Evolutionary conservation across 2,888 invertebrate genomes (phyloP).

Genomic region (Camptogramma bilineatum): DNA sequence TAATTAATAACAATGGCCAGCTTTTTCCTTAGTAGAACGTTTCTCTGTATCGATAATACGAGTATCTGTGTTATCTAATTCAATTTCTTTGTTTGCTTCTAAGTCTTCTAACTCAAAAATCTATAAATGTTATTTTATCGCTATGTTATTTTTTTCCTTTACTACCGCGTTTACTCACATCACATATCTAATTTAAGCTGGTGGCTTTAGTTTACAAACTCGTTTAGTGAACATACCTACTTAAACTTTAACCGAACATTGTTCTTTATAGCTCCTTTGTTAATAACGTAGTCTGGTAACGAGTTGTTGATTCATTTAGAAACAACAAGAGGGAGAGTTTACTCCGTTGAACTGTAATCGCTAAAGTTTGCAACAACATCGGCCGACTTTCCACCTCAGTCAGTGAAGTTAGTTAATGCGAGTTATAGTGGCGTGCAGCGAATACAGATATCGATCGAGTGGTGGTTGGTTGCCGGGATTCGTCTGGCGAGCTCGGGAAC

Average conservation of each 20-base stretch:
- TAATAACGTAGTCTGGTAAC: slow-evolving; percentile 48
- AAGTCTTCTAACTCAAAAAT: slow-evolving; percentile 19
- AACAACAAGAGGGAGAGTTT: slow-evolving; percentile 66
- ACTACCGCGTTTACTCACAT: background rate
- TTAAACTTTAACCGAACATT: slow-evolving; percentile 27
- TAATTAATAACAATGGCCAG: slow-evolving; percentile 19
- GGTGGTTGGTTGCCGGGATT: slow-evolving; percentile 79
- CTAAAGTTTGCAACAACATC: slow-evolving; percentile 81
- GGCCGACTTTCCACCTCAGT: slow-evolving; percentile 78
- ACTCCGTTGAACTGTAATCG: slow-evolving; percentile 73
- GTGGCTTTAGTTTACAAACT: slow-evolving; percentile 16
- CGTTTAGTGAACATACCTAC: slow-evolving; percentile 9
- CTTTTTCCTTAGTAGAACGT: slow-evolving; percentile 20
- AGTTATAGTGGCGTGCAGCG: slow-evolving; percentile 77
- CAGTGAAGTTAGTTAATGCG: slow-evolving; percentile 77
- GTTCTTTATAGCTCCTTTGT: slow-evolving; percentile 37
- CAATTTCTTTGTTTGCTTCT: slow-evolving; percentile 27
- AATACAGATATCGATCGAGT: slow-evolving; percentile 82
- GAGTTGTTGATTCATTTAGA: slow-evolving; percentile 70
- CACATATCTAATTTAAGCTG: background rate
- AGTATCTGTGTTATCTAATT: slow-evolving; percentile 27
- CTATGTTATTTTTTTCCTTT: slow-evolving; percentile 12
- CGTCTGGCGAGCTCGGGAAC: slow-evolving; percentile 77
- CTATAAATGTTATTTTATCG: slow-evolving; percentile 16
- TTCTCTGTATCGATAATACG: slow-evolving; percentile 34